phyloP scores from a whole-genome alignment of 2,888 invertebrate genomes.

The Adela reaumurella region DNA sequence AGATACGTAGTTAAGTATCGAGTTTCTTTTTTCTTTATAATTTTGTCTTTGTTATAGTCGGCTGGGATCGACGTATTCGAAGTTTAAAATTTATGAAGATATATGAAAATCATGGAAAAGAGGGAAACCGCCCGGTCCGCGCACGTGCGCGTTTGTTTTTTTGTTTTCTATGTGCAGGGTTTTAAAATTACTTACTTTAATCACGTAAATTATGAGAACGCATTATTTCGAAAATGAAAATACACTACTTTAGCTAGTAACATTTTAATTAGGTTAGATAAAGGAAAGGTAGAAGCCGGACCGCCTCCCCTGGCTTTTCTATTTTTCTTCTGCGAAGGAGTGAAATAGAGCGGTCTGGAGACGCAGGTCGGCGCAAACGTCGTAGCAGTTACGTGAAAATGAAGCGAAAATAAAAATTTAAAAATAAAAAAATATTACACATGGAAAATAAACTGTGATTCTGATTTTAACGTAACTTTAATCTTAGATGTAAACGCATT shows the following conservation, averaged over 20 bases:
- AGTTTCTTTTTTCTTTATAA: constrained; percentile 46
- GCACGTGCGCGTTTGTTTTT: constrained; percentile 3
- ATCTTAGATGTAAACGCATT: neutral
- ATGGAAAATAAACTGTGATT: constrained; percentile 58
- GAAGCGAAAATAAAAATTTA: constrained; percentile 19
- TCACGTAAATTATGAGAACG: neutral
- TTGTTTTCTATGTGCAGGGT: constrained; percentile 15
- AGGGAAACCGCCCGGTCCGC: too few species aligned
- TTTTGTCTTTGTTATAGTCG: constrained; percentile 45
- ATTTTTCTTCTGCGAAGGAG: too few species aligned
- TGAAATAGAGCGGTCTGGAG: too few species aligned
- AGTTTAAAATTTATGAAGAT: constrained; percentile 45
- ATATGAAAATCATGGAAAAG: constrained; percentile 16
- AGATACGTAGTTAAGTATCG: constrained; percentile 34
- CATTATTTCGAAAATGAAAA: neutral
- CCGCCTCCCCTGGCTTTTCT: too few species aligned
- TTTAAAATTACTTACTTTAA: constrained; percentile 13
- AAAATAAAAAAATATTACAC: constrained; percentile 38
- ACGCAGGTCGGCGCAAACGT: neutral
- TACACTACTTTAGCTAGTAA: neutral
- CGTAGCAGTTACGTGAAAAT: neutral
- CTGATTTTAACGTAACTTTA: constrained; percentile 49
- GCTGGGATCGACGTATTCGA: constrained; percentile 50
- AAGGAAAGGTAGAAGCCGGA: neutral
- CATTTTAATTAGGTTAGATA: neutral